Percentiles rank a stretch among this genome's conserved stretches.
These are phyloP conservation scores for Atractosteus spatula DNA, from an alignment of 2,113 vertebrate species.

Conservation along the genomic window DNA sequence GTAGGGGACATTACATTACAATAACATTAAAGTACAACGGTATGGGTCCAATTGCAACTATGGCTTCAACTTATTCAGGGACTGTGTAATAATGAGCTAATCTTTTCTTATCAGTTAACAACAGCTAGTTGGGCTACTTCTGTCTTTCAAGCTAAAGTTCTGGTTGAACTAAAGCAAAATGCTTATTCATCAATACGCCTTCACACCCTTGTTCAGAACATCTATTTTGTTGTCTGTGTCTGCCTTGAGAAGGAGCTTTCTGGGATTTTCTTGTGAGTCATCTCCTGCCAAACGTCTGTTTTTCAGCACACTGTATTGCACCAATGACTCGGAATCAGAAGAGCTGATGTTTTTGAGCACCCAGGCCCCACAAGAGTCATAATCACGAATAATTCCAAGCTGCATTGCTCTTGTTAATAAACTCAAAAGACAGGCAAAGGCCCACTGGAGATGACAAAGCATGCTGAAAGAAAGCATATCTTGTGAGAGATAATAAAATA, in stretches of 20 bases:
- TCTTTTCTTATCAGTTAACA: conserved; percentile 47
- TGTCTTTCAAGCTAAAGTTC: conserved; percentile 27
- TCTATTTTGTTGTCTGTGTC: conserved; percentile 35
- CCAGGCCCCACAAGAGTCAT: neutral
- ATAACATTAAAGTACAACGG: too few relatives aligned
- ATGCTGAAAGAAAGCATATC: too few relatives aligned
- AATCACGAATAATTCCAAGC: neutral
- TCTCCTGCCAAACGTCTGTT: conserved; percentile 23
- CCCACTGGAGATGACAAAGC: too few relatives aligned
- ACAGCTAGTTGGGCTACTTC: conserved; percentile 28
- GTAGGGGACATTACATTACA: too few relatives aligned
- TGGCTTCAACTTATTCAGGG: too few relatives aligned
- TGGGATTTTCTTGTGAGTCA: conserved; percentile 43
- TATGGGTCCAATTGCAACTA: too few relatives aligned
- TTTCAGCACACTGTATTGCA: conserved; percentile 22
- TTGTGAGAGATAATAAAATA: too few relatives aligned
- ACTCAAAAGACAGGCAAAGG: too few relatives aligned
- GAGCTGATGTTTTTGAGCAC: conserved; percentile 15
- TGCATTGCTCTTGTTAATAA: too few relatives aligned
- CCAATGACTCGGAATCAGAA: conserved; percentile 24
- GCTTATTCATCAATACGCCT: conserved; percentile 45
- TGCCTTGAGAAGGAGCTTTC: conserved; percentile 39
- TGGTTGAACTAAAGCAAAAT: conserved; percentile 26
- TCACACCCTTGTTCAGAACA: conserved; percentile 20
- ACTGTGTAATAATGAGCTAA: neutral